phyloP scores from a whole-genome alignment of 53 echinoderm and acorn worm species.

The Astropecten irregularis region DNA sequence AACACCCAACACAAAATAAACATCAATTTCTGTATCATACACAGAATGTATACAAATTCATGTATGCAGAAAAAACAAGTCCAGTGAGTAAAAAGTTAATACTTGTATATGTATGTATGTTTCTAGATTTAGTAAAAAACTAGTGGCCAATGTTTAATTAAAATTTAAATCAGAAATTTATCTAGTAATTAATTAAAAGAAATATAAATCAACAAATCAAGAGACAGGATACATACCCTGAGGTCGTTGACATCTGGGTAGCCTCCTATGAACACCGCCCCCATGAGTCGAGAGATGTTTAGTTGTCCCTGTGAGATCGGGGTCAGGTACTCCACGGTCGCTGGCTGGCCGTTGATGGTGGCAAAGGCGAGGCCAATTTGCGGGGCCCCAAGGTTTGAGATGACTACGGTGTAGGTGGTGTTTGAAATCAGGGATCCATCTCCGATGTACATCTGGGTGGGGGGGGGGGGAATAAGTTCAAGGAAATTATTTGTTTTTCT shows the following conservation, averaged over 20 bases:
- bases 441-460: conserved; percentile 84
- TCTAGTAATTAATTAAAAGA: too few relatives aligned
- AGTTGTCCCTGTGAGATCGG: conserved; percentile 80
- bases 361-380: conserved; percentile 68
- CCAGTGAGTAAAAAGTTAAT: too few relatives aligned
- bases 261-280: conserved; percentile 86
- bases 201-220: too few relatives aligned
- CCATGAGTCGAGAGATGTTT: conserved; percentile 75
- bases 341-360: conserved; percentile 65
- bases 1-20: too few relatives aligned
- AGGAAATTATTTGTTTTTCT: not conserved
- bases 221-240: conserved; percentile 69
- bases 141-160: too few relatives aligned
- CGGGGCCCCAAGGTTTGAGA: conserved; percentile 80
- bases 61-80: too few relatives aligned
- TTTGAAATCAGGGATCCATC: conserved; percentile 75
- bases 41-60: too few relatives aligned
- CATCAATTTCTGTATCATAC: too few relatives aligned
- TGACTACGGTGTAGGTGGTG: conserved; percentile 78
- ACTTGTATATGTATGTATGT: too few relatives aligned
- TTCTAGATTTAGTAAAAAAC: too few relatives aligned
- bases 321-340: conserved; percentile 87
- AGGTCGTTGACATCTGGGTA: conserved; percentile 84
- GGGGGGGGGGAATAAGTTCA: too few relatives aligned
- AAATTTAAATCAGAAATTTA: too few relatives aligned